Base-by-base conservation (phyloP, 2,113 vertebrate genomes). In the Syrrhaptes paradoxus region DNA sequence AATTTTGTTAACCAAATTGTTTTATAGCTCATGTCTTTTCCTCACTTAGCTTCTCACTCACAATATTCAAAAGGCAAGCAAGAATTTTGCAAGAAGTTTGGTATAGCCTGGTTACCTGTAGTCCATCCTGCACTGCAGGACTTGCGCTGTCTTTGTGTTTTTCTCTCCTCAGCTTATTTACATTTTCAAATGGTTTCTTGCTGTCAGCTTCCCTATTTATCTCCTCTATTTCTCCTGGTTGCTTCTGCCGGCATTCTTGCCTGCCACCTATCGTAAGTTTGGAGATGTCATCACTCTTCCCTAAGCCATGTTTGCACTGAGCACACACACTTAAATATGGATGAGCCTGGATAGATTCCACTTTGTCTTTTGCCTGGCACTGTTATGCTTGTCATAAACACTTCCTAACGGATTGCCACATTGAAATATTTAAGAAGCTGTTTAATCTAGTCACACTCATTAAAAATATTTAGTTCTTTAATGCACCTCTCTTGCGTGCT, bases 351-450 rank as follows among this genome's bases (percentile, higher is more conserved):
- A 96, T 25, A 63, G 73, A 85, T 94, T 93, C 97, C 96, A 95
- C 96, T 97, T 96, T 97, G 96, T 97, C 97, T 97, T 97, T 97
- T 97, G 96, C 96, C 94, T 96, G 95, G 94, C 93, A 88, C 93
- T 87, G 85, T 90, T 95, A 96, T 87, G 87, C 97, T 95, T 97
- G 93, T 97, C 94, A 90, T 94, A 97, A 97, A 97, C 95, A 96
- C 96, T 96, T 96, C 94, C 96, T 91, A 95, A 95, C 97, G 93
- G 89, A 95, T 85, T 97, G 92, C 87, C 85, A 96, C 90, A 80
- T 79, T 96, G 73, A 97, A 96, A 97, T 97, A 97, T 95, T 97
- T 96, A 97, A 96, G 90, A 94, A 83, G 85, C 79, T 87, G 70
- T 91, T 97, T 94, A 97, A 96, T 95, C 86, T 93, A 95, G 80